phyloP scores from a whole-genome alignment of 2,888 invertebrate species.

The Agrochola lychnidis region DNA sequence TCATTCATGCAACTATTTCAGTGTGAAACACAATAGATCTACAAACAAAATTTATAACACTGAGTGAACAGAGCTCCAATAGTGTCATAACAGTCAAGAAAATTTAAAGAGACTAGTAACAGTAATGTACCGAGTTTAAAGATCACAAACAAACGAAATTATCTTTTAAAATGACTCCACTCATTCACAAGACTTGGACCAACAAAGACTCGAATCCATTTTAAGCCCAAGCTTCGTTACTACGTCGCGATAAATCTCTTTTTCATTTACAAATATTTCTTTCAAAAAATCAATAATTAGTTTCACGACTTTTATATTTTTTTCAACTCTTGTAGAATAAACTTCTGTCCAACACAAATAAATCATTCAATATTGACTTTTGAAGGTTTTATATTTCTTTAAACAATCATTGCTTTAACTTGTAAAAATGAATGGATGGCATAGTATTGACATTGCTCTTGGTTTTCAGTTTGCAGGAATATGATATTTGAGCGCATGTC shows the following conservation, averaged over 20 bases:
- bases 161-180: conserved; percentile 40
- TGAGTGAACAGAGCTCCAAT: not conserved
- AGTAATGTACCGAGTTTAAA: conserved; percentile 22
- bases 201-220: conserved; percentile 41
- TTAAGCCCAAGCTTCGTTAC: conserved; percentile 46
- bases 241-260: conserved; percentile 69
- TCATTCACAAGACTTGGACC: conserved; percentile 20
- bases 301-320: conserved; percentile 68
- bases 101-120: not conserved
- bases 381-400: conserved; percentile 71
- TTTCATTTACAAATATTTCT: conserved; percentile 63
- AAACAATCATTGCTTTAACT: conserved; percentile 62
- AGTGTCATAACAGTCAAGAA: conserved; percentile 5
- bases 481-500: conserved; percentile 29
- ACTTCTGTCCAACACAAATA: conserved; percentile 69
- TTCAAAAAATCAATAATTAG: conserved; percentile 69
- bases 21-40: not conserved
- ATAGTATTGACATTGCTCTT: conserved; percentile 43
- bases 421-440: conserved; percentile 29
- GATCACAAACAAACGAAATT: conserved; percentile 5
- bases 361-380: conserved; percentile 73
- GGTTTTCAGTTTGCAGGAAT: conserved; percentile 15
- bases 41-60: not conserved
- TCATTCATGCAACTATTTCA: not conserved
- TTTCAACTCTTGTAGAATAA: conserved; percentile 60